A percentile compares a stretch with the other conserved stretches of the same genome.
phyloP scores from a whole-genome alignment of 2,888 invertebrate species.

The Mystacides longicornis region DNA sequence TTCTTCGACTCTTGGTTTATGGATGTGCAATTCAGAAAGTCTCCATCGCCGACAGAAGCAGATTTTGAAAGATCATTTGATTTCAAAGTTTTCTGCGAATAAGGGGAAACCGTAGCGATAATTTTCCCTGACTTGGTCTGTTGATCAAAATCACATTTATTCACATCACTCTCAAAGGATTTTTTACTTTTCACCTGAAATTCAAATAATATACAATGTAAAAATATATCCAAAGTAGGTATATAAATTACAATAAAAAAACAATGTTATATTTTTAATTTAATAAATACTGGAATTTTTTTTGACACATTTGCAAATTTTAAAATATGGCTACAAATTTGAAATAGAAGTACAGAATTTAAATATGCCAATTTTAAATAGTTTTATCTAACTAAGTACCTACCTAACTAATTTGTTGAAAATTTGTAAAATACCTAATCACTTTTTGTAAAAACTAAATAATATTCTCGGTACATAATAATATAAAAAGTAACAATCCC shows the following conservation, averaged over 20 bases:
- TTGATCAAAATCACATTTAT: constrained; percentile 22
- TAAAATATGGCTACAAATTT: not conserved
- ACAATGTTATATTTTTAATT: not conserved
- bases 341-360: not conserved
- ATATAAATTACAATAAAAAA: constrained; percentile 4
- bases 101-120: constrained; percentile 59
- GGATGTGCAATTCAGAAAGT: constrained; percentile 36
- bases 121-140: constrained; percentile 40
- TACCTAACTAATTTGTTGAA: too few relatives aligned
- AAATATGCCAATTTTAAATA: too few relatives aligned
- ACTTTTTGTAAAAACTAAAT: too few relatives aligned
- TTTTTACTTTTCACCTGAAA: constrained; percentile 23
- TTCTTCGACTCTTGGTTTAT: constrained; percentile 42
- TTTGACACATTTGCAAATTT: not conserved
- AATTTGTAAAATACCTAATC: too few relatives aligned
- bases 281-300: not conserved
- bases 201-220: not conserved
- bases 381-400: too few relatives aligned
- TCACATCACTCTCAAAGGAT: constrained; percentile 15
- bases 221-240: too few relatives aligned
- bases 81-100: constrained; percentile 39
- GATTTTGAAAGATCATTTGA: constrained; percentile 33
- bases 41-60: constrained; percentile 11
- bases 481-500: too few relatives aligned
- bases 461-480: too few relatives aligned